Conservation (phyloP, 1,140 invertebrate species). For the Kradibia gibbosae region DNA sequence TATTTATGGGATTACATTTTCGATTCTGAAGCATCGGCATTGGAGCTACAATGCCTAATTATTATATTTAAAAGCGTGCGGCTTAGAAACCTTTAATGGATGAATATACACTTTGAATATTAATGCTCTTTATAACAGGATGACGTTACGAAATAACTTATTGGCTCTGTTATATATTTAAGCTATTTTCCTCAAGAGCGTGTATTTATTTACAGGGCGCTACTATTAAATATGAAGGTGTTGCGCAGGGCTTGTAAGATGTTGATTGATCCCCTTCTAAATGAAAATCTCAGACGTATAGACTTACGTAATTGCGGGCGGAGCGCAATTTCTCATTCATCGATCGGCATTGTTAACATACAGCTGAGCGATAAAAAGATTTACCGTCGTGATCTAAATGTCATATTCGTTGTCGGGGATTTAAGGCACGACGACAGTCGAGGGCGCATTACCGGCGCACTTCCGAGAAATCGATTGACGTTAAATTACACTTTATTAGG, state of each 20-base stretch:
- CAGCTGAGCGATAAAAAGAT: neutral
- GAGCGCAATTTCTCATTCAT: neutral
- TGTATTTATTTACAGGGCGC: neutral
- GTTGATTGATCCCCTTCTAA: neutral
- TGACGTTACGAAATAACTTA: neutral
- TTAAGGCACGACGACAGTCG: neutral
- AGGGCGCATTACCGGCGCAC: neutral
- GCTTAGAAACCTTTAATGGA: constrained; percentile 11
- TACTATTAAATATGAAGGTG: neutral
- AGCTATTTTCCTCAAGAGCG: neutral
- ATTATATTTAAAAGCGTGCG: neutral
- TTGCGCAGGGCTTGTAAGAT: neutral
- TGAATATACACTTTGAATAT: neutral
- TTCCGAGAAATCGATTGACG: neutral
- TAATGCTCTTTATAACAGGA: neutral
- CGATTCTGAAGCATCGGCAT: neutral
- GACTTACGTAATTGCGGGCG: neutral
- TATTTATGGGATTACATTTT: neutral
- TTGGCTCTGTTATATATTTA: neutral
- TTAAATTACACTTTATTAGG: constrained; percentile 17
- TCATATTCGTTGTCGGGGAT: neutral
- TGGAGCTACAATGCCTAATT: neutral
- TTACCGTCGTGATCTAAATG: constrained; percentile 13
- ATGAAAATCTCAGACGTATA: neutral
- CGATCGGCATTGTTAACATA: neutral